Conservation (phyloP, 1,140 invertebrate species). For the Venturia canescens region DNA sequence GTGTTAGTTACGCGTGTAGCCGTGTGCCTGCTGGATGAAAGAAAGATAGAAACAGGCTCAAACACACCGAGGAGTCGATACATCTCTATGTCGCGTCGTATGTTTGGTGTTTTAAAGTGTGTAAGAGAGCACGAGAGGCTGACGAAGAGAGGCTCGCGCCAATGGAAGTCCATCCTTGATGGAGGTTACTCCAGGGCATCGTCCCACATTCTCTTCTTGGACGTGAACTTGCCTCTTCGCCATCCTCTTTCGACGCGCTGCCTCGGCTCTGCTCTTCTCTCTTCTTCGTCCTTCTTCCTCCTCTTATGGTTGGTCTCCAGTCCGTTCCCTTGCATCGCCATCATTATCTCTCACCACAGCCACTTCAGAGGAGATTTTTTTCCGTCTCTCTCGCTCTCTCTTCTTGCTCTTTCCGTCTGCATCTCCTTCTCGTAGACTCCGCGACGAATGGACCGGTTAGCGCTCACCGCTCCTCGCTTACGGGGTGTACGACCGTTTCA, state of each 20-base stretch:
- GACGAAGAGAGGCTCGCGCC: neutral
- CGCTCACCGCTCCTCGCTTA: slow-evolving; percentile 28
- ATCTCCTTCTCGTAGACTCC: slow-evolving; percentile 39
- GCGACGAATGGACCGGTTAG: slow-evolving; percentile 52
- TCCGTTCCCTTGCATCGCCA: slow-evolving; percentile 31
- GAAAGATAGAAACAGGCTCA: neutral
- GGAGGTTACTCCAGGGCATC: slow-evolving; percentile 76
- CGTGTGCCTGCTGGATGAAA: neutral
- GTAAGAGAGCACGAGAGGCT: neutral
- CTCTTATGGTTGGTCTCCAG: slow-evolving; percentile 6
- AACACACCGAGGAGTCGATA: neutral
- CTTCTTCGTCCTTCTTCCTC: slow-evolving; percentile 61
- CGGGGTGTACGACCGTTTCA: slow-evolving; percentile 26
- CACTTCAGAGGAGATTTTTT: slow-evolving; percentile 33
- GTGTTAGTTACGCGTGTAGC: neutral
- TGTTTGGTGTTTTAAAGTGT: neutral
- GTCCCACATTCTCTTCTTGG: slow-evolving; percentile 74
- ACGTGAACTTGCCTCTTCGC: slow-evolving; percentile 68
- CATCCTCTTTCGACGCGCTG: slow-evolving; percentile 69
- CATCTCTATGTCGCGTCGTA: neutral
- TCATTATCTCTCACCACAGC: neutral
- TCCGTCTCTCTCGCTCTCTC: slow-evolving; percentile 34
- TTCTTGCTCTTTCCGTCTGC: slow-evolving; percentile 33
- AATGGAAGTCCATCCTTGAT: slow-evolving; percentile 75
- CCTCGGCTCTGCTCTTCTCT: slow-evolving; percentile 60